Conservation (phyloP, 1,140 invertebrate species). For the Colletes latitarsis region DNA sequence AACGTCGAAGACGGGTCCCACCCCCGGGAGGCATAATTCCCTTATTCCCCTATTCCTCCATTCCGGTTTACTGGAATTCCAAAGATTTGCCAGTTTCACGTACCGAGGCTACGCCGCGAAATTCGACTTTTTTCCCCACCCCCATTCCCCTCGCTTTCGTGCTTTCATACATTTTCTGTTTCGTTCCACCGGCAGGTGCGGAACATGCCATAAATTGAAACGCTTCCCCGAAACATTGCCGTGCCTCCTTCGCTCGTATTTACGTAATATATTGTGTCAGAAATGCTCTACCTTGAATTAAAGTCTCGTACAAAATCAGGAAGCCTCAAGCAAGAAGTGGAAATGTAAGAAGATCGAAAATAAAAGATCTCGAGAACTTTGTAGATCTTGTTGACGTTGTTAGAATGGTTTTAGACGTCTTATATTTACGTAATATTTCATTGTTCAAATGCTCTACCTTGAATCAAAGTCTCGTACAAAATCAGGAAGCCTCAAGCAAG, state of each 20-base stretch:
- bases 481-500: neutral
- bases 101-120: slow-evolving; percentile 51
- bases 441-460: neutral
- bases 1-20: neutral
- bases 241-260: neutral
- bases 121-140: slow-evolving; percentile 44
- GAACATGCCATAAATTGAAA: slow-evolving; percentile 41
- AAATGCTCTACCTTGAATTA: neutral
- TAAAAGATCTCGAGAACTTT: too few relatives aligned
- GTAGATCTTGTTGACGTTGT: too few relatives aligned
- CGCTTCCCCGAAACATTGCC: slow-evolving; percentile 31
- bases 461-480: neutral
- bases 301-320: neutral
- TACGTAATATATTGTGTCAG: neutral
- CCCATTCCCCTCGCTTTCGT: slow-evolving; percentile 24
- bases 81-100: slow-evolving; percentile 70
- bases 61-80: slow-evolving; percentile 64
- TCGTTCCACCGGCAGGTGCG: slow-evolving; percentile 10
- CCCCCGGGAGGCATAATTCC: slow-evolving; percentile 62
- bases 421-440: slow-evolving; percentile 13
- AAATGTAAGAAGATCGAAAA: too few relatives aligned
- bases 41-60: slow-evolving; percentile 51
- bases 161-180: slow-evolving; percentile 19
- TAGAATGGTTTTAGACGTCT: too few relatives aligned
- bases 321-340: too few relatives aligned